Base-by-base conservation (phyloP, 2,888 invertebrate species). In the Lochmaea crataegi region DNA sequence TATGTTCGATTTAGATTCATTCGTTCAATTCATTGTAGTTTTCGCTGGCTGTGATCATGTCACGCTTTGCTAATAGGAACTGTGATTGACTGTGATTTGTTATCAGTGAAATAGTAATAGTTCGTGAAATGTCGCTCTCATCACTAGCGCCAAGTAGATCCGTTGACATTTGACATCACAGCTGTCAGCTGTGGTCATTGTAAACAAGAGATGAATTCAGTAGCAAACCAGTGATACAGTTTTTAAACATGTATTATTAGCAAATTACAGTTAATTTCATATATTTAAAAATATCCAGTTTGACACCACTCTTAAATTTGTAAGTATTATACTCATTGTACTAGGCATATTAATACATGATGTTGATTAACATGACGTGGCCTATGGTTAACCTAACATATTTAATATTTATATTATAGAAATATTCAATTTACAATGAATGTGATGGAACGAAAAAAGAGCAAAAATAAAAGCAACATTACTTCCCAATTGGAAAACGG, bases 401-500 rank as follows among this genome's bases (percentile, higher is more conserved):
- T 65, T 14, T 6, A 26, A 38, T 38, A 6, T 45, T 18, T 45
- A 14, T n/a, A 10, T 63, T 51, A 14, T 16, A 48, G 48, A 63
- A 22, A 56, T 63, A 16, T 56, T 56, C 61, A 32, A 51, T 51
- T 32, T 61, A 74, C 57, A 63, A 78, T 78, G 75, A 74, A 76
- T 41, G 66, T 78, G 64, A 79, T 74, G 77, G 80, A 77, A 77
- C 75, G 80, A 73, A 65, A 70, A 72, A 76, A 70, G 72, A 78
- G 65, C 10, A 79, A 68, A 75, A 77, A 73, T 10, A 66, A 53
- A 16, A 67, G 60, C 42, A 57, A 48, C 14, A 53, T 66, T 45
- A 60, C 76, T 11, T 65, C 75, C 16, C 73, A 75, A 26, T 83
- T 85, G 82, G 84, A 84, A 80, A 84, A 84, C 70, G 84, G 84